A percentile compares a stretch with the other conserved stretches of the same genome.
phyloP scores from a whole-genome alignment of 2,113 vertebrate species.

The Dolichotis patagonum region DNA sequence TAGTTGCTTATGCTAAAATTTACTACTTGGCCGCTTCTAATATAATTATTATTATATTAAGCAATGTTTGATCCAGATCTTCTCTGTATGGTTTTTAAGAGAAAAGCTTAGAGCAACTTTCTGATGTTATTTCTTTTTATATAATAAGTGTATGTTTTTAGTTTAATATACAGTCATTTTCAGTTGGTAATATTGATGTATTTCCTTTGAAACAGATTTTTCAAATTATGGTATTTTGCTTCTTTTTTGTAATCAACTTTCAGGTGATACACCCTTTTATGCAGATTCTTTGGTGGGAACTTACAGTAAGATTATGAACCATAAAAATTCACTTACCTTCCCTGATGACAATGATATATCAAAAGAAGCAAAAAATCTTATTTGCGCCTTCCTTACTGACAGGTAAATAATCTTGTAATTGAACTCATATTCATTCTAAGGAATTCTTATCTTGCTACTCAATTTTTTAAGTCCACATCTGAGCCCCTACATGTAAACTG shows the following conservation, averaged over 20 bases:
- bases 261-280: constrained; percentile 99
- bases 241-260: constrained; percentile 66
- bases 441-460: constrained; percentile 31
- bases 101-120: constrained; percentile 26
- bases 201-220: constrained; percentile 51
- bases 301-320: constrained; percentile 99
- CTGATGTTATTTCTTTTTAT: constrained; percentile 39
- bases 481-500: neutral
- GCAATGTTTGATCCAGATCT: constrained; percentile 42
- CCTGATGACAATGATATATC: constrained; percentile 98
- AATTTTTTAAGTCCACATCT: constrained; percentile 36
- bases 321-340: constrained; percentile 98
- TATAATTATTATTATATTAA: constrained; percentile 45
- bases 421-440: neutral
- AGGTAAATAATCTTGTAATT: constrained; percentile 89
- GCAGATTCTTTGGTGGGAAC: constrained; percentile 99
- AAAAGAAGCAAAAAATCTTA: constrained; percentile 99
- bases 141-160: constrained; percentile 56
- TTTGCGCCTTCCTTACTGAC: constrained; percentile 99
- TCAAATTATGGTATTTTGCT: constrained; percentile 42
- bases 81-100: constrained; percentile 39
- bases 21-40: constrained; percentile 22
- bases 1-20: neutral
- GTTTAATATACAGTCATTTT: constrained; percentile 25
- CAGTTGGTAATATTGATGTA: neutral